Conservation (phyloP, 2,113 vertebrate genomes). For the Bagarius yarrelli region DNA sequence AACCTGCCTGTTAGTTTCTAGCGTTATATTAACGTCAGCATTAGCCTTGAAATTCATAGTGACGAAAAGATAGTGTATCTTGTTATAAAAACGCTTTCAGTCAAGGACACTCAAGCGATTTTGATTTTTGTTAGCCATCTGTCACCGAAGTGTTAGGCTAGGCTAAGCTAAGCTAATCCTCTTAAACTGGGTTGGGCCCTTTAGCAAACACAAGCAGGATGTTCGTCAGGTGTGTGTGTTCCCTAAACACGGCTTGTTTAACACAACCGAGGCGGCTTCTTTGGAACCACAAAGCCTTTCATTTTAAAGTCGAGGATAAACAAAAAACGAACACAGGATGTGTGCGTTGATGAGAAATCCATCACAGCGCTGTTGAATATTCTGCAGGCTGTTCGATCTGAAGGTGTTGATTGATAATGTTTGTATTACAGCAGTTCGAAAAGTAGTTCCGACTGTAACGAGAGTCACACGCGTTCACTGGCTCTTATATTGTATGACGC, state of each 20-base stretch:
- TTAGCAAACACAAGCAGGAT: constrained; percentile 4
- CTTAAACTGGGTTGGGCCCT: background rate
- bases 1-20: background rate
- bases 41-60: background rate
- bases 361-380: no score
- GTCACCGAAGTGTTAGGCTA: background rate
- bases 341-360: no score
- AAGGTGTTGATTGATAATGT: no score
- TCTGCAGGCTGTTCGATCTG: no score
- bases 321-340: no score
- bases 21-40: background rate
- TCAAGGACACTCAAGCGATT: background rate
- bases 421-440: no score
- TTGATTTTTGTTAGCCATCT: background rate
- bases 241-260: no score
- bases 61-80: background rate
- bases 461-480: no score
- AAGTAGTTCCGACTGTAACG: no score
- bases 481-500: no score
- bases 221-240: background rate
- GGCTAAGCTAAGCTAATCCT: constrained; percentile 21
- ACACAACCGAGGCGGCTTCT: background rate
- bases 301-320: no score
- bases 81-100: background rate
- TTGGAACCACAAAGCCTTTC: no score